These are phyloP conservation scores for Rhinogobio ventralis DNA, from an alignment of 2,797 vertebrate species.

Conservation along the genomic window DNA sequence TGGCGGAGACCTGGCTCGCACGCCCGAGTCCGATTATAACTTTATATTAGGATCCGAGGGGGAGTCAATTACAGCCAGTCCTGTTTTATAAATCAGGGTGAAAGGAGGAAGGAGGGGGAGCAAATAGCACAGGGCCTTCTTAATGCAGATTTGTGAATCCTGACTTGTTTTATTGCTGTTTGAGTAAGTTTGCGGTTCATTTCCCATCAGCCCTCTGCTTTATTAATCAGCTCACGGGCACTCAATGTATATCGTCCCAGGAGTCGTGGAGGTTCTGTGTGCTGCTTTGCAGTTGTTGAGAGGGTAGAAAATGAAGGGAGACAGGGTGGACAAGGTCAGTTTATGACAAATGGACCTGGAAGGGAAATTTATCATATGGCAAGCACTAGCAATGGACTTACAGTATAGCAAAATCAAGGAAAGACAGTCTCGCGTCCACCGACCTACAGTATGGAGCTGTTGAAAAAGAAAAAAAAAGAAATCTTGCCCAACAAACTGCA, in stretches of 20 bases:
- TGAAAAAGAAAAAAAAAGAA: neutral
- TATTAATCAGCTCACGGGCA: constrained; percentile 54
- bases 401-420: constrained; percentile 6
- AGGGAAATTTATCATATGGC: constrained; percentile 24
- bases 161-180: constrained; percentile 59
- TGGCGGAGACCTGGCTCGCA: constrained; percentile 56
- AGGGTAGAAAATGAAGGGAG: constrained; percentile 51
- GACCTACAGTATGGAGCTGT: neutral
- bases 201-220: constrained; percentile 55
- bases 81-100: constrained; percentile 63
- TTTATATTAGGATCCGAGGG: constrained; percentile 62
- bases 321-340: constrained; percentile 40
- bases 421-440: neutral
- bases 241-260: constrained; percentile 33
- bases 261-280: neutral
- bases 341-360: constrained; percentile 42
- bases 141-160: constrained; percentile 54
- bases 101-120: constrained; percentile 24
- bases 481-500: neutral
- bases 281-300: constrained; percentile 46
- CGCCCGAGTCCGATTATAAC: constrained; percentile 58
- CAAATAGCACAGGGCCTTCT: constrained; percentile 44
- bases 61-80: constrained; percentile 63
- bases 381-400: constrained; percentile 6
- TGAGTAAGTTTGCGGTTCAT: constrained; percentile 50